These are phyloP conservation scores for Portevinia maculata DNA, from an alignment of 2,888 invertebrate species.

Conservation along the genomic window DNA sequence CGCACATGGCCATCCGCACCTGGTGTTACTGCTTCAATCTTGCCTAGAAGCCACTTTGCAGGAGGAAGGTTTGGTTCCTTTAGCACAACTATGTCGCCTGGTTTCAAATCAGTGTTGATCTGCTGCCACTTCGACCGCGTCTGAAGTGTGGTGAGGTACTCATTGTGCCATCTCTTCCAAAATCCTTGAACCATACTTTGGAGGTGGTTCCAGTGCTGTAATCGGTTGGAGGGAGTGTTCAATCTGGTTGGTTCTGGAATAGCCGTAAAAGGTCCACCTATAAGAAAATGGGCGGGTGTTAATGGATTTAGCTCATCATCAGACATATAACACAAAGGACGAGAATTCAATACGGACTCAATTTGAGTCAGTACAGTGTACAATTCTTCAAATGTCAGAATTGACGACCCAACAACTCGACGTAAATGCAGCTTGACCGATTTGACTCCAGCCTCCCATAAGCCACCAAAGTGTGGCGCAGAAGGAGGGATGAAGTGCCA, in stretches of 20 bases:
- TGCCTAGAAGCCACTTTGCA: too few relatives aligned
- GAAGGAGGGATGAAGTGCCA: neutral
- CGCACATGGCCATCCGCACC: too few relatives aligned
- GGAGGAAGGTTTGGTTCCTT: too few relatives aligned
- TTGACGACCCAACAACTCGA: too few relatives aligned
- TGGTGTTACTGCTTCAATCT: too few relatives aligned
- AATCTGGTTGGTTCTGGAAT: neutral
- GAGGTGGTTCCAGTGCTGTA: neutral
- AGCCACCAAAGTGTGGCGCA: neutral
- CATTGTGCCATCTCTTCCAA: too few relatives aligned
- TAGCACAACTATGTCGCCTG: too few relatives aligned
- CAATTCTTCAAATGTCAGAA: neutral
- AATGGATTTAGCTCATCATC: neutral
- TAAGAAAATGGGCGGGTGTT: constrained; percentile 3
- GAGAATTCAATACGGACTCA: neutral
- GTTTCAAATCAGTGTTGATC: too few relatives aligned
- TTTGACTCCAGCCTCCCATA: neutral
- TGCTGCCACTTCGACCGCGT: too few relatives aligned
- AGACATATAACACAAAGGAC: constrained; percentile 1
- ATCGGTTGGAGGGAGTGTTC: neutral
- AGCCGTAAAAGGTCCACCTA: constrained; percentile 1
- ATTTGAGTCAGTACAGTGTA: constrained; percentile 11
- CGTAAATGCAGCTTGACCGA: too few relatives aligned
- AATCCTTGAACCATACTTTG: constrained; percentile 5
- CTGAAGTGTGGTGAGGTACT: too few relatives aligned